Base-by-base conservation (phyloP, 2,888 invertebrate genomes). In the Iselma pallidipennis region DNA sequence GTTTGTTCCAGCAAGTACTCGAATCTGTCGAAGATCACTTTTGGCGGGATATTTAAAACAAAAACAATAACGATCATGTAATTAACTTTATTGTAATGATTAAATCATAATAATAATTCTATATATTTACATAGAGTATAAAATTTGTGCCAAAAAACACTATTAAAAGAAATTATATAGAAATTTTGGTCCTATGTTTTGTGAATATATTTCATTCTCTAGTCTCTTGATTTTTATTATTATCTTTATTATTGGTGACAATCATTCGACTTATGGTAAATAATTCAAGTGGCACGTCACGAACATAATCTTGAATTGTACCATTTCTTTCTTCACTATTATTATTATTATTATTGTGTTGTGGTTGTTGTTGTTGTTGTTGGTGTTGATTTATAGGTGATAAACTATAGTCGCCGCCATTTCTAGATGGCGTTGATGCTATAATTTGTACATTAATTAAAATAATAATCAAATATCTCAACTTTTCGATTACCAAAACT, bases 181-280 rank as follows among this genome's bases (percentile, higher is more conserved):
- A 16, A 16, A n/a, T n/a, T n/a, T 37, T 37, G 14, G 4, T 16
- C n/a, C 14, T 16, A 14, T 37, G n/a, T n/a, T n/a, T n/a, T n/a
- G n/a, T n/a, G n/a, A n/a, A n/a, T n/a, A n/a, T n/a, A n/a, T n/a
- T n/a, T n/a, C n/a, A n/a, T n/a, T n/a, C n/a, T n/a, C 16, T 16
- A 16, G 14, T 37, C 16, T 37, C 37, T 37, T 37, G 14, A 37
- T 37, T 16, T 2, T 37, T 37, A 37, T 16, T 37, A 37, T 37
- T 7, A 7, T 37, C 26, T 4, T 26, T 26, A 26, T 26, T 37
- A 37, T 37, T 37, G 2, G 64, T 71, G 10, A 75, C 71, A 21
- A 79, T 73, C 74, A 78, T 76, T 63, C 74, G 77, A 61, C 80
- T 80, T 4, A 81, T 72, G 0, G 80, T 81, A 61, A 81, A 81